Evolutionary conservation across 2,113 vertebrate species (phyloP).

Genomic region (Corythornis madagascariensis): DNA sequence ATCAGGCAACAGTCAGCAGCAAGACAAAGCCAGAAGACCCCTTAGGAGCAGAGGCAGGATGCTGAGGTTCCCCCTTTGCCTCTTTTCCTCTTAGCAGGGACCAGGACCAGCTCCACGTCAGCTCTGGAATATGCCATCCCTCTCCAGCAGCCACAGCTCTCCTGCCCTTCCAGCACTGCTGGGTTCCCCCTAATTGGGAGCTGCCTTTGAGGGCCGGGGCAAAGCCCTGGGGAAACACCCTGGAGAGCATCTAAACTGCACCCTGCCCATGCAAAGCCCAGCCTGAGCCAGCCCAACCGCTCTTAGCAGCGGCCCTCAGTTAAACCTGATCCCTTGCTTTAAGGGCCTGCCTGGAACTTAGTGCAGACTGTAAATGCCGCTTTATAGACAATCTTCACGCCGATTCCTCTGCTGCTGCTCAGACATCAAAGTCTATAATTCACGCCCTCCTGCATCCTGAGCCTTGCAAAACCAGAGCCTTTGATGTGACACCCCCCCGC

Average conservation of each 20-base stretch:
- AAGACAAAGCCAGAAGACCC: background rate
- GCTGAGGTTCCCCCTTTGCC: background rate
- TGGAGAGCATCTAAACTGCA: rapidly evolving
- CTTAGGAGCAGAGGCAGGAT: background rate
- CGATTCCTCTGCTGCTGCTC: slow-evolving; percentile 42
- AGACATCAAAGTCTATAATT: slow-evolving; percentile 75
- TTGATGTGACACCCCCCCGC: slow-evolving; percentile 66
- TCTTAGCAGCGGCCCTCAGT: slow-evolving; percentile 29
- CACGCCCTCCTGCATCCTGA: slow-evolving; percentile 66
- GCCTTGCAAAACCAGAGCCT: slow-evolving; percentile 56
- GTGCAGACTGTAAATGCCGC: slow-evolving; percentile 61
- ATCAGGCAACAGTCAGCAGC: background rate
- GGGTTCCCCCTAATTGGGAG: background rate
- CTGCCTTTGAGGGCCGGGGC: background rate
- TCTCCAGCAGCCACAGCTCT: rapidly evolving
- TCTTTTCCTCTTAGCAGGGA: background rate
- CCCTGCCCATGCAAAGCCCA: background rate
- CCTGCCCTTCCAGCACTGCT: rapidly evolving
- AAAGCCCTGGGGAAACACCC: background rate
- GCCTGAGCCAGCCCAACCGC: background rate
- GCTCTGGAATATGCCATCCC: background rate
- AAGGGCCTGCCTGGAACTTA: slow-evolving; percentile 67
- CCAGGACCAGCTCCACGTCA: background rate
- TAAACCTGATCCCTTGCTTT: slow-evolving; percentile 69
- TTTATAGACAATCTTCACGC: slow-evolving; percentile 69